Conservation (phyloP, 1,140 invertebrate species). For the Dendrolimus punctatus region DNA sequence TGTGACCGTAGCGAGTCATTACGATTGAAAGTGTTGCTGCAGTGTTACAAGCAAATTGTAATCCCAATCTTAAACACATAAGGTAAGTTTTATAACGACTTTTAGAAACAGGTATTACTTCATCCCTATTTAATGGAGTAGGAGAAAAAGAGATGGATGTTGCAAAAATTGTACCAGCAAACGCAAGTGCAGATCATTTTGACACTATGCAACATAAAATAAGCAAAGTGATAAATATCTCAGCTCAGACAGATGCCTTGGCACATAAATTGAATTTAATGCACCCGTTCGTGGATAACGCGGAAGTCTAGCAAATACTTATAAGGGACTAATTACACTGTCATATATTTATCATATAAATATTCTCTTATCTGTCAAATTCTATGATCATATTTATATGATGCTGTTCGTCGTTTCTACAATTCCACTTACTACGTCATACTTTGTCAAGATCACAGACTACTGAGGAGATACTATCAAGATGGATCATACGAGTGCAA, state of each 20-base stretch:
- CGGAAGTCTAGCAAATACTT: constrained; percentile 18
- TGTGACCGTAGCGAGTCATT: constrained; percentile 61
- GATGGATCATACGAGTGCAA: too few species aligned
- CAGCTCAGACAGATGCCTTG: constrained; percentile 35
- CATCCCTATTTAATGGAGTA: constrained; percentile 7
- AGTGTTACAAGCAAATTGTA: constrained; percentile 35
- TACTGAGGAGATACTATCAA: too few species aligned
- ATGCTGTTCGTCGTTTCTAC: too few species aligned
- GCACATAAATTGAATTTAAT: constrained; percentile 48
- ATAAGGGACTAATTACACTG: too few species aligned
- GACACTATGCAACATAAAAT: constrained; percentile 42
- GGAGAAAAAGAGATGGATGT: constrained; percentile 25
- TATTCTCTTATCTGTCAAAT: too few species aligned
- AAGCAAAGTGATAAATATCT: constrained; percentile 56
- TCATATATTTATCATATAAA: too few species aligned
- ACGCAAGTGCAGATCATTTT: constrained; percentile 43
- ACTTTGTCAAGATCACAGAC: too few species aligned
- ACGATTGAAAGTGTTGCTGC: constrained; percentile 46
- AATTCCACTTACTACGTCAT: too few species aligned
- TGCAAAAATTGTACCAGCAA: constrained; percentile 47
- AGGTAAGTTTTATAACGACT: too few species aligned
- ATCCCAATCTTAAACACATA: too few species aligned
- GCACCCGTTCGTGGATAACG: constrained; percentile 26
- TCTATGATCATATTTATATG: too few species aligned
- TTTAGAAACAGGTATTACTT: too few species aligned